Base-by-base conservation (phyloP, 2,888 invertebrate species). In the Machimus rusticus region DNA sequence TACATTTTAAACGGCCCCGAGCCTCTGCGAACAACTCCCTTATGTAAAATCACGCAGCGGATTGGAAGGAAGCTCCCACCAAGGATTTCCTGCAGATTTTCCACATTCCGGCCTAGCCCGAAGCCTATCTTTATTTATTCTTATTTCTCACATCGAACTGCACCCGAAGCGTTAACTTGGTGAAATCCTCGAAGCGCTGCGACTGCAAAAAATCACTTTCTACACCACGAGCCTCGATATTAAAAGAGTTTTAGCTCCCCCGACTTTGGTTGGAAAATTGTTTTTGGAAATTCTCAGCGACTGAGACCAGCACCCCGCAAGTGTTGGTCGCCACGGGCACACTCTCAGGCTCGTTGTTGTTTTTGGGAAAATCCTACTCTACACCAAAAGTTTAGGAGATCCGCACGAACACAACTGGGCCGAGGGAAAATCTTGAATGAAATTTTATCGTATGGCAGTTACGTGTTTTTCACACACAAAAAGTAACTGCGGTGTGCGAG, bases 221-320 rank as follows among this genome's bases (percentile, higher is more conserved):
- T 37, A 34, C 82, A 66, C 57, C 51, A 66, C 66, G 66, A 82
- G 82, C 57, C 16, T 46, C 43, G 55, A 82, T 57, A 55, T 66
- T 37, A 23, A 12, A n/a, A 19, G 82, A 82, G 82, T 46, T 82
- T 82, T 39, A 66, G 66, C 66, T 66, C 57, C 66, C 51, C 51
- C 79, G 51, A 79, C 28, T n/a, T 66, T 55, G 31, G 51, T 66
- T 82, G 82, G 82, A 82, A 82, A 82, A 37, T 66, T 82, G 82
- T 82, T 82, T 81, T 82, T 82, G 82, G 82, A 82, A 82, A 66
- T 79, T 51, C 51, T 51, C 51, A 51, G 31, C 31, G 16, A 78
- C 39, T 79, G 51, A 79, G 46, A 46, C 51, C 51, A 51, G 66
- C 66, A 66, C 66, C 28, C 23, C 66, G 12, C 23, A 66, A 66